These are phyloP conservation scores for Chlorodrepanis virens DNA, from an alignment of 2,113 vertebrate species.

Conservation along the genomic window DNA sequence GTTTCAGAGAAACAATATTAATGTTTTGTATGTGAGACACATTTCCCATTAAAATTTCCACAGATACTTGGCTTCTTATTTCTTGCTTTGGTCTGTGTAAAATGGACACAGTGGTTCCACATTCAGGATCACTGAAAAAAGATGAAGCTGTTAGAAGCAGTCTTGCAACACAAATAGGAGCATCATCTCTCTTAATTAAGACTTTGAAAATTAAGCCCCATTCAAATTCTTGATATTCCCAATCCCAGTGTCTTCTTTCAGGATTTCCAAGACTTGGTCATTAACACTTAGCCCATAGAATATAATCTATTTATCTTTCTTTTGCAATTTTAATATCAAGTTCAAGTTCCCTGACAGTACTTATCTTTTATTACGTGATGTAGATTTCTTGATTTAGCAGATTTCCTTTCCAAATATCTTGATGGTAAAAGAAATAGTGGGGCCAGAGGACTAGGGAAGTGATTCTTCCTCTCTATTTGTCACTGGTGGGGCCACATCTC, in stretches of 20 bases:
- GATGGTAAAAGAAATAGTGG: not conserved
- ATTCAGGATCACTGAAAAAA: not conserved
- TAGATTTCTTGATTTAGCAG: not conserved
- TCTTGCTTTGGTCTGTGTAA: not conserved
- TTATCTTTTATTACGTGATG: not conserved
- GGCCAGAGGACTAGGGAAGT: too few species aligned
- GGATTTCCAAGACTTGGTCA: not conserved
- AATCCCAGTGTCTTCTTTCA: not conserved
- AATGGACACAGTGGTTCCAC: not conserved
- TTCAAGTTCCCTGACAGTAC: not conserved
- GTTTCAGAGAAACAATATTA: not conserved
- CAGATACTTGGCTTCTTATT: not conserved
- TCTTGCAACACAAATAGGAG: not conserved
- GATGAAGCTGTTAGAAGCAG: not conserved
- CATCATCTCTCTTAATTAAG: not conserved
- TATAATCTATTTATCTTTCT: not conserved
- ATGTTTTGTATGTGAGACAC: not conserved
- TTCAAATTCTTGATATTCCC: not conserved
- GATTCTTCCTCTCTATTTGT: not conserved
- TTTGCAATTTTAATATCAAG: not conserved
- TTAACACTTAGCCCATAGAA: not conserved
- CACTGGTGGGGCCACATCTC: not conserved
- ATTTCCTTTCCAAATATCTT: not conserved
- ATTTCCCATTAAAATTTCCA: not conserved
- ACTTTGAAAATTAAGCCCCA: not conserved